Conservation (phyloP, 92 coral and sea anemone genomes). For the Epizoanthus stellaris region DNA sequence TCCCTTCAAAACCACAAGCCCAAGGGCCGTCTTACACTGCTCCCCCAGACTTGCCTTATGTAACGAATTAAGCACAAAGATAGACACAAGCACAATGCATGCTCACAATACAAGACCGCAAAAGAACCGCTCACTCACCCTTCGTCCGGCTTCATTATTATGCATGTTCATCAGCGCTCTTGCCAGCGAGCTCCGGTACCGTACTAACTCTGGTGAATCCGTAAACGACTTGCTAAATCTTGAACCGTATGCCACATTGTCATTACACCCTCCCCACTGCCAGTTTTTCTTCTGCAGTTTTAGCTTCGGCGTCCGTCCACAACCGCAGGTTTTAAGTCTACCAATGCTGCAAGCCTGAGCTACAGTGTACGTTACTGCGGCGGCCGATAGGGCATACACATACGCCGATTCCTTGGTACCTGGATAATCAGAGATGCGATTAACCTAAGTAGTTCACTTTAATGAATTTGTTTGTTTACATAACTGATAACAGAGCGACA, state of each 20-base stretch:
- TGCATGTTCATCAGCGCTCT: constrained; percentile 82
- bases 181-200: constrained; percentile 52
- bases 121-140: constrained; percentile 59
- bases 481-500: constrained; percentile 30
- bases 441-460: constrained; percentile 38
- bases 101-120: not conserved
- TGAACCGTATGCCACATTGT: constrained; percentile 84
- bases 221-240: constrained; percentile 79
- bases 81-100: not conserved
- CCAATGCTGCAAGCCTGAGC: constrained; percentile 90
- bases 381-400: constrained; percentile 81
- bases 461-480: constrained; percentile 62
- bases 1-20: no score
- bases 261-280: constrained; percentile 92
- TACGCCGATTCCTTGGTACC: constrained; percentile 93
- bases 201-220: constrained; percentile 58
- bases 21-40: not conserved
- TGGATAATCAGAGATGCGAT: constrained; percentile 46
- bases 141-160: constrained; percentile 85
- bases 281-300: constrained; percentile 59
- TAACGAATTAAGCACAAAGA: not conserved
- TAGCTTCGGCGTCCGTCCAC: constrained; percentile 81
- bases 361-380: constrained; percentile 89
- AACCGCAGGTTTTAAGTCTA: constrained; percentile 67
- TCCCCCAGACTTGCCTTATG: not conserved